phyloP scores from a whole-genome alignment of 2,797 vertebrate species.

The Tiaroga cobitis region DNA sequence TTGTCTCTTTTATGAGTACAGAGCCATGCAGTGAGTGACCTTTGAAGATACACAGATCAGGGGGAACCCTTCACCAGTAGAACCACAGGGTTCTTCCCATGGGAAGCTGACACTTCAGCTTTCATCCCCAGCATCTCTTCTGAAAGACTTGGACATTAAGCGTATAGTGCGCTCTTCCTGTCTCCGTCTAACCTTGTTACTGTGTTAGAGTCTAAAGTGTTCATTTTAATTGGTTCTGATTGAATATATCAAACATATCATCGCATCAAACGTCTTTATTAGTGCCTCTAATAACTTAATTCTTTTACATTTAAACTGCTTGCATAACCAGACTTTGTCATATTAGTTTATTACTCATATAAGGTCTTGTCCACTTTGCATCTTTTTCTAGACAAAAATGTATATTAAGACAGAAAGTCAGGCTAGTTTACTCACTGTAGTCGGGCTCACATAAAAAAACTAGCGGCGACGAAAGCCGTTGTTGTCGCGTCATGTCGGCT shows the following conservation, averaged over 20 bases:
- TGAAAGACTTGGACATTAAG: conserved; percentile 17
- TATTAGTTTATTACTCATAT: background rate
- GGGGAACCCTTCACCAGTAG: conserved; percentile 48
- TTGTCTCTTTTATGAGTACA: conserved; percentile 56
- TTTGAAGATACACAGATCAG: conserved; percentile 55
- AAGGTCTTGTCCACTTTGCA: background rate
- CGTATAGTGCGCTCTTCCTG: background rate
- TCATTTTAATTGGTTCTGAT: conserved; percentile 15
- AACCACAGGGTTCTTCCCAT: conserved; percentile 46
- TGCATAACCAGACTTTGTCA: background rate
- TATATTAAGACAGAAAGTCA: background rate
- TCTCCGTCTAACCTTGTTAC: conserved; percentile 6
- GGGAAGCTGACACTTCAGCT: conserved; percentile 38
- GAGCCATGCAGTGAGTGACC: conserved; percentile 53
- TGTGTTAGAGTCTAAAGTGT: background rate
- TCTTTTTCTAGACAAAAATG: background rate
- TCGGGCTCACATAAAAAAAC: too few relatives aligned
- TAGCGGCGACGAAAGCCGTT: too few relatives aligned
- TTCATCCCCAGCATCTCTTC: conserved; percentile 51
- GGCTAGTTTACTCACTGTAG: too few relatives aligned
- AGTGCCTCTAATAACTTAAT: background rate
- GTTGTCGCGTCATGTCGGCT: too few relatives aligned
- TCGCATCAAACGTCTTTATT: background rate
- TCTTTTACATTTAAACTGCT: background rate
- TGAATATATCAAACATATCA: conserved; percentile 18